Evolutionary conservation across 1,140 invertebrate species (phyloP), one percentile per base, ranked within the genome.

Genomic region (Cyrtorhinus lividipennis): DNA sequence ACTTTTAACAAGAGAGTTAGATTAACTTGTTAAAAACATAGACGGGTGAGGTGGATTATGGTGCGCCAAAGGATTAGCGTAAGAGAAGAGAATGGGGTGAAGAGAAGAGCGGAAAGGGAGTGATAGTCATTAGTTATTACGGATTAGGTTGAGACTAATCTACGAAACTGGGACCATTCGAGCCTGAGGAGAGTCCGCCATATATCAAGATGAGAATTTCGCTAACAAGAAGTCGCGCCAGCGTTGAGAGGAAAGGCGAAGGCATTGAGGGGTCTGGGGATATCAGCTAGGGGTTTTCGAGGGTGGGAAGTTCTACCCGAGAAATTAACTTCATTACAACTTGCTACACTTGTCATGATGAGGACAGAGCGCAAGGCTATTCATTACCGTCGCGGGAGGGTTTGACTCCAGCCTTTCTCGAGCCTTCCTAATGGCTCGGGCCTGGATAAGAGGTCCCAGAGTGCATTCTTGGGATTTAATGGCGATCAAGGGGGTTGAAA

Each of bases 261-360:
- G 30, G 30, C 5, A 38, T 38, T 38, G 30, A 38, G 15, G 30
- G 30, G 30, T 15, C 15, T 15, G 30, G 30, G 30, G 15, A 38
- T 38, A 38, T 38, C 30, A 8, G 30, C 15, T 38, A 38, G 15
- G 30, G 30, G 30, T 38, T 38, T 38, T 38, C 30, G 30, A 5
- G 30, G 30, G 30, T 8, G 30, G 30, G 30, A 38, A 38, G 30
- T 38, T 38, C 5, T 38, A 15, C 48, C 20, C 48, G 8, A 20
- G 48, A 53, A 53, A 53, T 53, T 53, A 53, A 53, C 48, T 53
- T 53, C 48, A 53, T 53, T 53, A 53, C 48, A 53, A 53, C 48
- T 53, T 22, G 48, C 8, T 53, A 53, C 48, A 53, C 48, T 53
- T 53, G 48, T 53, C 48, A 53, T 20, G 48, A 44, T 44, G 48